Evolutionary conservation across 2,888 invertebrate species (phyloP).

Genomic region (Clitarchus hookeri): DNA sequence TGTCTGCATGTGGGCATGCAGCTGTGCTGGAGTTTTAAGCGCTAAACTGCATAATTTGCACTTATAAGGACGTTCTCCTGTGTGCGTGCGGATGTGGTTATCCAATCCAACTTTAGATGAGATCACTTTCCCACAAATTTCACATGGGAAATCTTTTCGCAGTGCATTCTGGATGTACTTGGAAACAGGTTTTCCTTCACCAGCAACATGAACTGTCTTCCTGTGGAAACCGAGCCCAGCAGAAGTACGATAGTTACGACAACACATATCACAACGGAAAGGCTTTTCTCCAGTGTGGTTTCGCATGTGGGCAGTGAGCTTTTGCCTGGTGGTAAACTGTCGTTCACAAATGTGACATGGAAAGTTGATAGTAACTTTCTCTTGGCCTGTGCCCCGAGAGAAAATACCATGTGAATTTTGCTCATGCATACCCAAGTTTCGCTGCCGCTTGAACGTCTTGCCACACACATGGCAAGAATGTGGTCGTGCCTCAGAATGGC

Average conservation of each 20-base stretch:
- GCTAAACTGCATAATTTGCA: slow-evolving; percentile 36
- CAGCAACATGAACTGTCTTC: background rate
- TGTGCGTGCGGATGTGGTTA: slow-evolving; percentile 36
- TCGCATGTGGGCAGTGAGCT: slow-evolving; percentile 32
- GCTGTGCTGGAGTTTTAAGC: slow-evolving; percentile 31
- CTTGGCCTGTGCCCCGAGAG: background rate
- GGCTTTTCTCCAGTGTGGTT: slow-evolving; percentile 33
- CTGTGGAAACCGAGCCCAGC: slow-evolving; percentile 27
- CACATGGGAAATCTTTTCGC: slow-evolving; percentile 29
- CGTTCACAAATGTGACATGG: slow-evolving; percentile 33
- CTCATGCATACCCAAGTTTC: slow-evolving; percentile 32
- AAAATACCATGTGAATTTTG: slow-evolving; percentile 31
- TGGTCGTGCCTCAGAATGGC: slow-evolving; percentile 34
- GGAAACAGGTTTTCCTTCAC: background rate
- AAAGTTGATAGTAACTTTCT: slow-evolving; percentile 24
- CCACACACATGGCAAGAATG: slow-evolving; percentile 35
- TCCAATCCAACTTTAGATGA: slow-evolving; percentile 29
- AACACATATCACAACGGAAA: slow-evolving; percentile 27
- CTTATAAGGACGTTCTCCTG: slow-evolving; percentile 33
- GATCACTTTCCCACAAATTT: slow-evolving; percentile 32
- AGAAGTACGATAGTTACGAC: slow-evolving; percentile 23
- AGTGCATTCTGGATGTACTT: background rate
- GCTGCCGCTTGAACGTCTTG: slow-evolving; percentile 34
- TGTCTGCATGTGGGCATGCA: slow-evolving; percentile 35
- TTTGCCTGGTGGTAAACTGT: slow-evolving; percentile 30